Evolutionary conservation across 1,140 invertebrate genomes (phyloP).

Genomic region (Glomeris maerens): DNA sequence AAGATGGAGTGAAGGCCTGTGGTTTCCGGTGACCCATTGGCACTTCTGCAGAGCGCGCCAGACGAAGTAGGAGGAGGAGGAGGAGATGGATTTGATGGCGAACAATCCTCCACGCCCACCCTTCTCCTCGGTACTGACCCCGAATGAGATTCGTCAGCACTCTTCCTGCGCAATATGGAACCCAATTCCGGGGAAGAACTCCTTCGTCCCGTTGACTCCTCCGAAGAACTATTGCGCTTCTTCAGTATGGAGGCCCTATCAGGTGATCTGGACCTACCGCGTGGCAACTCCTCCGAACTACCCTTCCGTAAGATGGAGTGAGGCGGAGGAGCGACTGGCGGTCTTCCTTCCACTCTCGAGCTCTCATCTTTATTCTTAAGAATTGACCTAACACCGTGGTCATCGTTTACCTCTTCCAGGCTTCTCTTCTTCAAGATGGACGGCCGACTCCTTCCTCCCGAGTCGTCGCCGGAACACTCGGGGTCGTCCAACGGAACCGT

Average conservation of each 20-base stretch:
- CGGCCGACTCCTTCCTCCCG: background rate
- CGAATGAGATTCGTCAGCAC: background rate
- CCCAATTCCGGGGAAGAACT: background rate
- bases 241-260: slow-evolving; percentile 42
- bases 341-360: background rate
- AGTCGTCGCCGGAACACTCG: background rate
- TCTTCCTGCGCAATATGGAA: background rate
- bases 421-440: slow-evolving; percentile 2
- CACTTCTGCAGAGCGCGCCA: no score
- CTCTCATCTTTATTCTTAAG: background rate
- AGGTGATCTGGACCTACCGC: slow-evolving; percentile 21
- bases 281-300: background rate
- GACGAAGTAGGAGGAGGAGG: no score
- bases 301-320: background rate
- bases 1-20: slow-evolving; percentile 55
- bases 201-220: slow-evolving; percentile 21
- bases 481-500: no score
- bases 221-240: slow-evolving; percentile 48
- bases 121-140: slow-evolving; percentile 32
- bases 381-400: background rate
- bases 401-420: background rate
- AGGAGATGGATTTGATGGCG: no score
- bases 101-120: background rate
- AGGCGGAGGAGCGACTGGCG: background rate
- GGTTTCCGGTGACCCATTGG: background rate